Conservation (phyloP, 2,113 vertebrate genomes). For the Alethe diademata region DNA sequence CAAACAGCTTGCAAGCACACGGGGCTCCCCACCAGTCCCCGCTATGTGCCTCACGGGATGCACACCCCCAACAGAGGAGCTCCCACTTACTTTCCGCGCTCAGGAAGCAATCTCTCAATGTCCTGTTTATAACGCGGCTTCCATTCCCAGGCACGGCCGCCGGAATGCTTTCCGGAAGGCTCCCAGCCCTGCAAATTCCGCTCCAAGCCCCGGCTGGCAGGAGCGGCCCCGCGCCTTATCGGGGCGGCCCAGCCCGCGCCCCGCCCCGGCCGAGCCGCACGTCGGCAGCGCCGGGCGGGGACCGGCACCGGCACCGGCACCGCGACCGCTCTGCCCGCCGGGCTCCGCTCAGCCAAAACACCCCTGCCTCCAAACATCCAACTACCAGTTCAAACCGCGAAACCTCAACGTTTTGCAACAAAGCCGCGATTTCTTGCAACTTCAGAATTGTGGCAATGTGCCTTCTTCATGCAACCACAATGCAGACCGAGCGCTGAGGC, state of each 20-base stretch:
- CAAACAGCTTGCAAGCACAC: rapidly evolving
- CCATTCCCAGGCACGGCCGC: not conserved
- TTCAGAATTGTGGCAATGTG: rapidly evolving
- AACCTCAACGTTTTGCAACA: not conserved
- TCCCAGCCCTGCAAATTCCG: rapidly evolving
- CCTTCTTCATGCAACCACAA: rapidly evolving
- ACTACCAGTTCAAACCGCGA: not conserved
- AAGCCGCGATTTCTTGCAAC: not conserved
- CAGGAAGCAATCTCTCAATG: not conserved
- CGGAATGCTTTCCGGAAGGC: rapidly evolving
- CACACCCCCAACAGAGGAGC: rapidly evolving
- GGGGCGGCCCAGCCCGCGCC: not conserved
- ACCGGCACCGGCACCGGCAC: too few relatives aligned
- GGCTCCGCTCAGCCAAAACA: rapidly evolving
- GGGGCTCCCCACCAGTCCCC: not conserved
- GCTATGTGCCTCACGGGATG: rapidly evolving
- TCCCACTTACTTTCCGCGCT: not conserved
- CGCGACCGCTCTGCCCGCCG: too few relatives aligned
- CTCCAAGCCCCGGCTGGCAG: rapidly evolving
- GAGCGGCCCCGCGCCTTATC: not conserved
- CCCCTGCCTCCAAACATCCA: rapidly evolving
- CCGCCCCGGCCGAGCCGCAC: not conserved
- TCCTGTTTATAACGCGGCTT: not conserved
- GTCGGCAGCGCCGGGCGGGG: not conserved
- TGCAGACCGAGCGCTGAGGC: not conserved